Conservation (phyloP, 2,797 vertebrate species). For the Pangasius djambal region DNA sequence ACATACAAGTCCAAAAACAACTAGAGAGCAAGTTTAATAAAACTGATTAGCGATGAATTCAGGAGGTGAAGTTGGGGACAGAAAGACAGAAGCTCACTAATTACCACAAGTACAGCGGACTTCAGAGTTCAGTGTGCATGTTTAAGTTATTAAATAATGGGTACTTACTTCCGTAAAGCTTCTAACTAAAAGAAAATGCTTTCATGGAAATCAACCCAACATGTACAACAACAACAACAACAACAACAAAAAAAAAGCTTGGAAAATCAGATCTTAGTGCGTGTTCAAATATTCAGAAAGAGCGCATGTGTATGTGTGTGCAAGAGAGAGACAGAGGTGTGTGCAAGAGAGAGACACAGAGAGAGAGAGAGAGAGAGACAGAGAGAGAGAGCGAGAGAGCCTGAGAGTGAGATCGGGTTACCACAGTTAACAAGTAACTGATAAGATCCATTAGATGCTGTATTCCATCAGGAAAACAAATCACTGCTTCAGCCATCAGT, state of each 20-base stretch:
- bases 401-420: not conserved
- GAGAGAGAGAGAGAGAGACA: not conserved
- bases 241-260: not conserved
- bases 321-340: not conserved
- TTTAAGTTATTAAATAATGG: conserved; percentile 91
- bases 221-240: conserved; percentile 77
- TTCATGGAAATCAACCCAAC: conserved; percentile 87
- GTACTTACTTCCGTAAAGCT: conserved; percentile 68
- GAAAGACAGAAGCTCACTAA: conserved; percentile 70
- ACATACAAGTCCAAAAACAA: conserved; percentile 80
- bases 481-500: conserved; percentile 24
- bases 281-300: conserved; percentile 23
- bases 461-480: conserved; percentile 14
- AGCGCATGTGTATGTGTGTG: not conserved
- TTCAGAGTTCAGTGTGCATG: conserved; percentile 68
- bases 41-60: conserved; percentile 76
- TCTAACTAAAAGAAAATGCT: conserved; percentile 76
- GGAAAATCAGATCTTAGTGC: conserved; percentile 17
- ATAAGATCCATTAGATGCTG: conserved; percentile 13
- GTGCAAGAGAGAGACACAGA: not conserved
- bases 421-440: not conserved
- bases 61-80: not conserved
- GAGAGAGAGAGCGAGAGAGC: not conserved
- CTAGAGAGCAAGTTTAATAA: conserved; percentile 78
- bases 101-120: conserved; percentile 75